Evolutionary conservation across 2,113 vertebrate genomes (phyloP).

Genomic region (Todiramphus saurophagus): DNA sequence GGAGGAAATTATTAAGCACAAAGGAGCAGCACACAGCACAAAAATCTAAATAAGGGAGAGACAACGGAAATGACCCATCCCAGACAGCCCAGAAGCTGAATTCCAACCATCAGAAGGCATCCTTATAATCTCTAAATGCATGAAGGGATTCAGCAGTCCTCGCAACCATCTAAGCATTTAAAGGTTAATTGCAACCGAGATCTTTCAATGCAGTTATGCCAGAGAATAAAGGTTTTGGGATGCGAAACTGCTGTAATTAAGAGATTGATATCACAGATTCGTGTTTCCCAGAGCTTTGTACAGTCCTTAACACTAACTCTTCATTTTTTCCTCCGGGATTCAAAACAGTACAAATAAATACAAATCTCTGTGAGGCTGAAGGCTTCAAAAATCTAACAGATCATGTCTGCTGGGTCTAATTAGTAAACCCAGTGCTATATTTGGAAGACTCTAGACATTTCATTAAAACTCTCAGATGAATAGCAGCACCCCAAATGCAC

Average conservation of each 20-base stretch:
- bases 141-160: background rate
- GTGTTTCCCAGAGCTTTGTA: background rate
- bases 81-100: background rate
- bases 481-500: background rate
- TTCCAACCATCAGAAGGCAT: background rate
- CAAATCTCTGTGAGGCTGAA: background rate
- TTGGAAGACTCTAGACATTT: background rate
- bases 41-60: background rate
- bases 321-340: background rate
- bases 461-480: background rate
- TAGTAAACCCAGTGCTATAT: background rate
- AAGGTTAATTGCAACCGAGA: constrained; percentile 31
- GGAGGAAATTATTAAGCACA: background rate
- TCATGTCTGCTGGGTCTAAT: background rate
- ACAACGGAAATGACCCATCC: background rate
- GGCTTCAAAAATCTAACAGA: background rate
- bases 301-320: background rate
- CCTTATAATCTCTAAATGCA: background rate
- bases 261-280: background rate
- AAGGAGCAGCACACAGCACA: background rate
- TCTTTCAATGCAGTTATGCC: background rate
- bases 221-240: constrained; percentile 26
- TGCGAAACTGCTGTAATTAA: background rate
- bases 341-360: background rate
- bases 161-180: background rate